Percentiles rank a stretch among this genome's conserved stretches.
These are phyloP conservation scores for Tetraneura akinire DNA, from an alignment of 1,140 invertebrate genomes.

Conservation along the genomic window DNA sequence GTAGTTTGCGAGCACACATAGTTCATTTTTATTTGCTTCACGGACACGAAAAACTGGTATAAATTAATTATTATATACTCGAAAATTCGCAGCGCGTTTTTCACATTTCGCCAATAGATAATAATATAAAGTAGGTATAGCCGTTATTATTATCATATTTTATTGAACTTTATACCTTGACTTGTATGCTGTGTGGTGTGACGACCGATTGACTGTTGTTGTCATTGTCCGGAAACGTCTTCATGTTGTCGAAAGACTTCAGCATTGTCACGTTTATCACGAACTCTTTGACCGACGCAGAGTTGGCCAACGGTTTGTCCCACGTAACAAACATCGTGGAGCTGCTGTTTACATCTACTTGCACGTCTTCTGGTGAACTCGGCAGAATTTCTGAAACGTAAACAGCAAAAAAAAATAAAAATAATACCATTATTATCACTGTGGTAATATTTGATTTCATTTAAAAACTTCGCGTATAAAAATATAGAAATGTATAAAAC, in stretches of 20 bases:
- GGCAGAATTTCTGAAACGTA: constrained; percentile 68
- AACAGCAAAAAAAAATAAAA: not conserved
- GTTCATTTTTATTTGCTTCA: too few species aligned
- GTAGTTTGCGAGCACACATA: too few species aligned
- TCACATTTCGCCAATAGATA: not conserved
- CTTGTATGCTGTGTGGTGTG: constrained; percentile 56
- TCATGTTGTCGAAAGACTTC: constrained; percentile 65
- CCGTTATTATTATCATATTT: not conserved
- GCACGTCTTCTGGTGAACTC: constrained; percentile 69
- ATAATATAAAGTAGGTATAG: too few species aligned
- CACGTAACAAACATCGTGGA: constrained; percentile 71
- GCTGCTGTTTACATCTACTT: constrained; percentile 71
- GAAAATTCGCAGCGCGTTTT: too few species aligned
- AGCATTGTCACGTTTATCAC: constrained; percentile 72
- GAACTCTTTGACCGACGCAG: constrained; percentile 69
- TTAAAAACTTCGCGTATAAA: too few species aligned
- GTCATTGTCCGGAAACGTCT: constrained; percentile 40
- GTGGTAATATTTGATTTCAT: too few species aligned
- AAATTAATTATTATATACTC: too few species aligned
- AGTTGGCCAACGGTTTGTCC: constrained; percentile 66
- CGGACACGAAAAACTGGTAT: too few species aligned
- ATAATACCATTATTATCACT: too few species aligned
- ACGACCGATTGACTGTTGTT: constrained; percentile 52
- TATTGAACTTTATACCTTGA: constrained; percentile 54
- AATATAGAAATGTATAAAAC: too few species aligned